Evolutionary conservation across 2,113 vertebrate species (phyloP).

Genomic region (Pogona vitticeps): DNA sequence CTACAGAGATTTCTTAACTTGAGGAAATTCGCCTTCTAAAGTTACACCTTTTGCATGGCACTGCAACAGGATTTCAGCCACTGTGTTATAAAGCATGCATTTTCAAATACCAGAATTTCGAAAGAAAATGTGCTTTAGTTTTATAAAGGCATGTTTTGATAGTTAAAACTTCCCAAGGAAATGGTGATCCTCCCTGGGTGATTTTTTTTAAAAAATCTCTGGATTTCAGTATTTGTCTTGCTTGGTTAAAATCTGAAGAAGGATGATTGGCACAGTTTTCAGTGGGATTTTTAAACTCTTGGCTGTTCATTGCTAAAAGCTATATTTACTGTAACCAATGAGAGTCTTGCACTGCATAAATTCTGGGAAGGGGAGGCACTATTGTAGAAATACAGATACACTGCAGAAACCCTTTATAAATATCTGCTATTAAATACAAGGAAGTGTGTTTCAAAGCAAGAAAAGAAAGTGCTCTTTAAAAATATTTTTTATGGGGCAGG

Average conservation of each 20-base stretch:
- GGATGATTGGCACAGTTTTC: not conserved
- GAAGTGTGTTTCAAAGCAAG: constrained; percentile 33
- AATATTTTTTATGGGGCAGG: constrained; percentile 25
- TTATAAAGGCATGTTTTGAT: not conserved
- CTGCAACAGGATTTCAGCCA: no score
- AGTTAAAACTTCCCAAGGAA: not conserved
- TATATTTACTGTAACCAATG: not conserved
- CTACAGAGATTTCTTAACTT: no score
- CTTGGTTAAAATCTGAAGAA: not conserved
- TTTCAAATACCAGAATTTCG: not conserved
- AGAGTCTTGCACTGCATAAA: not conserved
- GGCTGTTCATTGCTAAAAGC: not conserved
- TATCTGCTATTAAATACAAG: not conserved
- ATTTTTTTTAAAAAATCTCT: no score
- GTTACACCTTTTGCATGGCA: no score
- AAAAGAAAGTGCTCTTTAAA: constrained; percentile 30
- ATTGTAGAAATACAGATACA: not conserved
- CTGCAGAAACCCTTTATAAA: not conserved
- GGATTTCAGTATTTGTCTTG: not conserved
- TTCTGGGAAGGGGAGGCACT: not conserved
- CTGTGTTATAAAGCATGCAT: not conserved
- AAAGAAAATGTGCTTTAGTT: not conserved
- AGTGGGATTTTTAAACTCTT: not conserved
- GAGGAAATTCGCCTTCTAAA: no score
- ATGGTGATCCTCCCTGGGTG: not conserved